phyloP scores from a whole-genome alignment of 2,888 invertebrate species.

The Arctia plantaginis region DNA sequence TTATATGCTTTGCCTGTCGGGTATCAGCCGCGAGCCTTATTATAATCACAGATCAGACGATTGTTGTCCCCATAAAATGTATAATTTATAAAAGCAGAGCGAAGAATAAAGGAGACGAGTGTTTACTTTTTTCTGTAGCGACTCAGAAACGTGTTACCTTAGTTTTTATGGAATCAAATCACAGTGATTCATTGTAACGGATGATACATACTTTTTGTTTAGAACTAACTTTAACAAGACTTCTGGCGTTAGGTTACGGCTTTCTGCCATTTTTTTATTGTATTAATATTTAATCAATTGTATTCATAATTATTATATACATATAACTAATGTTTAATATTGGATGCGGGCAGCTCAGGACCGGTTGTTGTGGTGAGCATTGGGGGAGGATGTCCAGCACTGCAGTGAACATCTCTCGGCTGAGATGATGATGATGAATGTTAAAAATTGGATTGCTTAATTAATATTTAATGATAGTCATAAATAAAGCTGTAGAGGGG shows the following conservation, averaged over 20 bases:
- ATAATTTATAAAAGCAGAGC: slow-evolving; percentile 81
- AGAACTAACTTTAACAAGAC: slow-evolving; percentile 52
- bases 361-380: neutral
- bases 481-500: slow-evolving; percentile 54
- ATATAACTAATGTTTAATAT: no score
- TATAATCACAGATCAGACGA: slow-evolving; percentile 84
- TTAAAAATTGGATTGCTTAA: slow-evolving; percentile 48
- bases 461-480: slow-evolving; percentile 57
- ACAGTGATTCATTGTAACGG: slow-evolving; percentile 62
- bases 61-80: slow-evolving; percentile 82
- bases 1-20: slow-evolving; percentile 62
- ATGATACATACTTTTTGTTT: slow-evolving; percentile 60
- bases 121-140: slow-evolving; percentile 66
- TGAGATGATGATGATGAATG: slow-evolving; percentile 32
- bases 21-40: slow-evolving; percentile 79
- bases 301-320: no score
- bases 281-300: slow-evolving; percentile 16
- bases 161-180: slow-evolving; percentile 68
- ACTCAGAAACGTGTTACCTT: slow-evolving; percentile 68
- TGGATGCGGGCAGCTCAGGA: neutral
- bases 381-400: neutral
- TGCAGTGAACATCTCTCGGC: neutral
- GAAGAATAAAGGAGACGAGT: slow-evolving; percentile 66
- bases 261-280: neutral
- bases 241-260: neutral